A percentile compares a stretch with the other conserved stretches of the same genome.
Conservation (phyloP, 1,140 invertebrate species). For the Phortica variegata region DNA sequence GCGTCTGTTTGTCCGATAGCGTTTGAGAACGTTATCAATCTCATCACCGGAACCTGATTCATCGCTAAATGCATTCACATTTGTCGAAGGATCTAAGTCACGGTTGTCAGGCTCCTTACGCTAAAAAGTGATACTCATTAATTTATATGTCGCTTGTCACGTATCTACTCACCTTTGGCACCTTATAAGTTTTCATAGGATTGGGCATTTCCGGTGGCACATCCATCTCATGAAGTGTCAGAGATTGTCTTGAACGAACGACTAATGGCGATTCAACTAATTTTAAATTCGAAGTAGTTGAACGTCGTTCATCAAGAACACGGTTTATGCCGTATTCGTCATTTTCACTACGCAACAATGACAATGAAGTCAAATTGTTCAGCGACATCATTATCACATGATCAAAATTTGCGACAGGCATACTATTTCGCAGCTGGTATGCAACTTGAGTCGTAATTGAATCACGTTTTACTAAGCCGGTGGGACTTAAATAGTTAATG, state of each 20-base stretch:
- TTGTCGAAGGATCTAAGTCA: slow-evolving; percentile 7
- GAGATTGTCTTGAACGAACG: no score
- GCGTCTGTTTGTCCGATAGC: slow-evolving; percentile 13
- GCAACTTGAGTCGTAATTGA: slow-evolving; percentile 9
- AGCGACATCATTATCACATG: slow-evolving; percentile 17
- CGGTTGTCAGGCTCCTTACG: background rate
- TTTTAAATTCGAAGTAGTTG: no score
- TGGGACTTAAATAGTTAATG: slow-evolving; percentile 4
- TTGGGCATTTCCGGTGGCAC: background rate
- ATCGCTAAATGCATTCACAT: slow-evolving; percentile 1
- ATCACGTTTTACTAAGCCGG: background rate
- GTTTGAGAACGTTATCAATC: slow-evolving; percentile 13
- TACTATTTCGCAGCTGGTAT: slow-evolving; percentile 4
- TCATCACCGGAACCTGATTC: slow-evolving; percentile 21
- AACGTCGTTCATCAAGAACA: no score
- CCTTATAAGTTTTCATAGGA: background rate
- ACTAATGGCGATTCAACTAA: no score
- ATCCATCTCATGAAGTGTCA: background rate
- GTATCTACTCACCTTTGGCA: background rate
- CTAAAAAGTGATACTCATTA: no score
- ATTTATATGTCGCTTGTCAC: background rate
- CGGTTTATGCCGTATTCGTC: slow-evolving; percentile 5
- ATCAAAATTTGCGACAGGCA: slow-evolving; percentile 2
- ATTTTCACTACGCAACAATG: background rate
- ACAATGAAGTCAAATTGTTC: slow-evolving; percentile 10